phyloP scores from a whole-genome alignment of 2,797 vertebrate species.

The Pygocentrus nattereri region DNA sequence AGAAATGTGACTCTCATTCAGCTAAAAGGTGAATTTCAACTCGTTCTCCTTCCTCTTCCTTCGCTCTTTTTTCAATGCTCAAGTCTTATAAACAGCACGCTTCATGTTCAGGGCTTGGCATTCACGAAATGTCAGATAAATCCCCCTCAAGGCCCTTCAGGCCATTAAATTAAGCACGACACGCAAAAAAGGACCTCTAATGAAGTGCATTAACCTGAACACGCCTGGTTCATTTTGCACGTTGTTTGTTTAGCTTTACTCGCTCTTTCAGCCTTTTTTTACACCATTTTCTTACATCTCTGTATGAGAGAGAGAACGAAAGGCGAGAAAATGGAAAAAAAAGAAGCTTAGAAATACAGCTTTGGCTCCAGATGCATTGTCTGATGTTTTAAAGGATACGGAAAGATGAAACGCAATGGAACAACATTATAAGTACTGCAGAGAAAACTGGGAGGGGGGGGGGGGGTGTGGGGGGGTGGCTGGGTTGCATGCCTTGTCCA shows the following conservation, averaged over 20 bases:
- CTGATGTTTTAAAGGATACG: conserved; percentile 57
- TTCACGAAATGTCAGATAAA: conserved; percentile 76
- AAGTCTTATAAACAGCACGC: not conserved
- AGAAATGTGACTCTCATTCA: too few relatives aligned
- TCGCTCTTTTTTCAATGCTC: not conserved
- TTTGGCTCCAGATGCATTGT: conserved; percentile 31
- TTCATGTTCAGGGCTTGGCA: conserved; percentile 61
- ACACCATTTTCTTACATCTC: conserved; percentile 63
- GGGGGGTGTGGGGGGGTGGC: not conserved
- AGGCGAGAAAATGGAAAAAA: not conserved
- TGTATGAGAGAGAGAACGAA: conserved; percentile 31
- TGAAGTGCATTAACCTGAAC: conserved; percentile 75
- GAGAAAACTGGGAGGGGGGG: conserved; percentile 37
- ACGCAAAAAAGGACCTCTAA: conserved; percentile 70
- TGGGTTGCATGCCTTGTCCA: not conserved
- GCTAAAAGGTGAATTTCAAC: too few relatives aligned
- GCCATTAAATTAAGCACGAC: conserved; percentile 71
- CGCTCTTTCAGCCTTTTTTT: not conserved
- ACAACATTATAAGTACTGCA: conserved; percentile 50
- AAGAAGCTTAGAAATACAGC: not conserved
- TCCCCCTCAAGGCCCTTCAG: conserved; percentile 69
- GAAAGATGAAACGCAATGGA: conserved; percentile 62
- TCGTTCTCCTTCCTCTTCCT: not conserved
- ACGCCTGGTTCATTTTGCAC: conserved; percentile 56
- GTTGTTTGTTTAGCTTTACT: conserved; percentile 8